Evolutionary conservation across 2,113 vertebrate species (phyloP), one percentile per base, ranked within the genome.

Genomic region (Pteronura brasiliensis): DNA sequence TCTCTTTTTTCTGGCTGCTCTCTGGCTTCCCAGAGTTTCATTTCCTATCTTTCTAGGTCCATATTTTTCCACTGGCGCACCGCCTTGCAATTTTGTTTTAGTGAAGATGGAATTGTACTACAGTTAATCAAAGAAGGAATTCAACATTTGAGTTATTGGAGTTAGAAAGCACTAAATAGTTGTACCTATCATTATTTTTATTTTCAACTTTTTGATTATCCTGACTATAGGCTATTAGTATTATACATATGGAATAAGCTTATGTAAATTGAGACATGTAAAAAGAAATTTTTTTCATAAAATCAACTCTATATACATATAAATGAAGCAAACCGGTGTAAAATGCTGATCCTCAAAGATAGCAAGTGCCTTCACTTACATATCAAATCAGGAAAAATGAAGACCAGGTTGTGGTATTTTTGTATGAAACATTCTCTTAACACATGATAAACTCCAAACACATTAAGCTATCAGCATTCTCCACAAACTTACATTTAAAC

Each of bases 391-490:
- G 76, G 39, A 27, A 95, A 91, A 95, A 88, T 97, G 85, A 98
- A 96, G 87, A 98, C 1, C 5, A 97, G 84, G 49, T 81, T 97
- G 88, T 67, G 7, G 2, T 90, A 92, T 98, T 98, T 95, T 97
- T 98, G 93, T 96, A 95, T 98, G 94, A 98, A 98, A 98, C 96
- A 96, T 95, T 98, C 88, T 98, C 69, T 98, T 97, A 96, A 96
- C 52, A 96, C 95, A 95, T 97, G 91, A 97, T 97, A 97, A 98
- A 96, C 93, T 95, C 61, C 52, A 95, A 98, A 97, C 92, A 98
- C 97, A 98, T 98, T 98, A 98, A 98, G 97, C 85, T 96, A 98
- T 98, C 94, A 98, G 90, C 80, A 93, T 98, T 98, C 97, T 97
- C 94, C 86, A 96, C 92, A 95, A 98, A 98, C 91, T 97, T 98